A percentile compares a stretch with the other conserved stretches of the same genome.
phyloP scores from a whole-genome alignment of 2,888 invertebrate genomes.

The Malthinus seriepunctatus region DNA sequence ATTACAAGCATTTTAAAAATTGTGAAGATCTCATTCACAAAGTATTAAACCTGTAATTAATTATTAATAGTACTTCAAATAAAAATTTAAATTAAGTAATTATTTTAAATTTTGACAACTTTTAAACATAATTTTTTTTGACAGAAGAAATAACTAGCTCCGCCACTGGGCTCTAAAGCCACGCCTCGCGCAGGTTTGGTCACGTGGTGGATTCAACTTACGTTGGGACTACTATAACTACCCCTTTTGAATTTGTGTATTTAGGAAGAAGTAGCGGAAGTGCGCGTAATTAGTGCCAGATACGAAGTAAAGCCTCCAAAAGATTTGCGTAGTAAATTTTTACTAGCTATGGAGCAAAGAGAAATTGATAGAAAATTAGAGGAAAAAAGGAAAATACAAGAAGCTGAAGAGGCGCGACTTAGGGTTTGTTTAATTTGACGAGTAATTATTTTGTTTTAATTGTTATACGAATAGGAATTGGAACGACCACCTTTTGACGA shows the following conservation, averaged over 20 bases:
- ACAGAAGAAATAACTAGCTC: too few relatives aligned
- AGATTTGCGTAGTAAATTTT: conserved; percentile 62
- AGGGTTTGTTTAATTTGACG: conserved; percentile 12
- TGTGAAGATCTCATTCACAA: too few relatives aligned
- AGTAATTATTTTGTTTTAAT: not conserved
- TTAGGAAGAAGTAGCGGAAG: conserved; percentile 39
- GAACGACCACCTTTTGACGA: conserved; percentile 69
- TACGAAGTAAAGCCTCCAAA: conserved; percentile 60
- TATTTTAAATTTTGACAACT: too few relatives aligned
- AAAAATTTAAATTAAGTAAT: too few relatives aligned
- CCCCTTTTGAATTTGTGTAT: not conserved
- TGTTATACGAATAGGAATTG: conserved; percentile 62
- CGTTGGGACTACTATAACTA: too few relatives aligned
- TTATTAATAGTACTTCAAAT: too few relatives aligned
- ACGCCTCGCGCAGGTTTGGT: too few relatives aligned
- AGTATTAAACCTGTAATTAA: too few relatives aligned
- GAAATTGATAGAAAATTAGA: conserved; percentile 50
- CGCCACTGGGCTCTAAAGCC: too few relatives aligned
- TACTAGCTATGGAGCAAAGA: conserved; percentile 58
- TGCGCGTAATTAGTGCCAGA: conserved; percentile 45
- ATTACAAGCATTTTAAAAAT: too few relatives aligned
- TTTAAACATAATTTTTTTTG: too few relatives aligned
- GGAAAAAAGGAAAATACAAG: conserved; percentile 1
- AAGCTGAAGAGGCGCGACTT: conserved; percentile 35
- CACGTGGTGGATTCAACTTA: too few relatives aligned